phyloP scores from a whole-genome alignment of 2,113 vertebrate genomes.

The Harpagus bidentatus region DNA sequence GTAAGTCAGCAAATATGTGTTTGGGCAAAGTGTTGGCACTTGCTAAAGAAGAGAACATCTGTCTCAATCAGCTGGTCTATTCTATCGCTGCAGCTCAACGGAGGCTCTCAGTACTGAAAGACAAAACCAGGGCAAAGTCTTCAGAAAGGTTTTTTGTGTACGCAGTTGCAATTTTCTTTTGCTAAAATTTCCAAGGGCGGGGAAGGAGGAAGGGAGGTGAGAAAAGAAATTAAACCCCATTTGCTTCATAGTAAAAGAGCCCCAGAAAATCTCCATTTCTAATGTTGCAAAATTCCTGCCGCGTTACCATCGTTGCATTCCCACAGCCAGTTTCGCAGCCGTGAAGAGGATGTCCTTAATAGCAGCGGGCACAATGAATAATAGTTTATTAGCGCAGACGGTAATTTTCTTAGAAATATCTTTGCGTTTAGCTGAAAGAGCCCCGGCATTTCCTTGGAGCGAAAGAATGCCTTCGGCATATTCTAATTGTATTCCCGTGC shows the following conservation, averaged over 20 bases:
- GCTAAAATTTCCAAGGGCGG: background rate
- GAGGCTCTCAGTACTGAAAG: background rate
- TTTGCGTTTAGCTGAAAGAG: background rate
- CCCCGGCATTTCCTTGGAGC: background rate
- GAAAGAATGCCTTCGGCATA: background rate
- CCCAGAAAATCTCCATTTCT: background rate
- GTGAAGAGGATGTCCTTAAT: background rate
- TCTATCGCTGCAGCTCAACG: background rate
- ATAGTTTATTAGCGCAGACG: background rate
- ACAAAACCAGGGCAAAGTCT: constrained; percentile 22
- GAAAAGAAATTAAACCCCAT: constrained; percentile 52
- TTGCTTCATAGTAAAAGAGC: background rate
- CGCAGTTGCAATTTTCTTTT: constrained; percentile 4
- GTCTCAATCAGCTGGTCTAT: constrained; percentile 61
- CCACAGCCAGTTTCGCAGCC: background rate
- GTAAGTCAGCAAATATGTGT: constrained; percentile 78
- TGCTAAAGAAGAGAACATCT: constrained; percentile 64
- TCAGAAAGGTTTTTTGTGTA: background rate
- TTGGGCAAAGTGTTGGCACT: constrained; percentile 60
- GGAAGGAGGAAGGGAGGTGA: constrained; percentile 44
- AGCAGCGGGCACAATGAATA: background rate
- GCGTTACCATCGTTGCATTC: background rate
- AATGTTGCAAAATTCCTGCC: background rate
- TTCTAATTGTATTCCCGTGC: fast-evolving
- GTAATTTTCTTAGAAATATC: background rate